Evolutionary conservation across 2,888 invertebrate species (phyloP).

Genomic region (Lottia scabra): DNA sequence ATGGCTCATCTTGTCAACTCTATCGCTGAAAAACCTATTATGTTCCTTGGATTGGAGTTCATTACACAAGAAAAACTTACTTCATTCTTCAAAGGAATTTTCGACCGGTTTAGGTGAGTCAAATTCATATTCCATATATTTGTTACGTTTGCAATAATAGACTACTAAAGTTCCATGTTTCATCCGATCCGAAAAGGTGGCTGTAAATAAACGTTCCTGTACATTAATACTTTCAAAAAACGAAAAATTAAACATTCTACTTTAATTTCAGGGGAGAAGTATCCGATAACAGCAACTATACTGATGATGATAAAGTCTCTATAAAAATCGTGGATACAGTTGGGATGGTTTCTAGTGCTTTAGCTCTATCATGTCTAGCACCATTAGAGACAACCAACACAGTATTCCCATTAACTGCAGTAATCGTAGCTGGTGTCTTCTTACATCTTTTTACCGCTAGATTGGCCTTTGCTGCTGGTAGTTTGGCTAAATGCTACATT

Average conservation of each 20-base stretch:
- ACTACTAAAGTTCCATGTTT: too few species aligned
- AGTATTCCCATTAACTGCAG: conserved; percentile 32
- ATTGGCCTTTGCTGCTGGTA: conserved; percentile 41
- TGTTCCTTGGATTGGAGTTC: conserved; percentile 43
- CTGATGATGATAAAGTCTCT: conserved; percentile 32
- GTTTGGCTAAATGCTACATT: conserved; percentile 40
- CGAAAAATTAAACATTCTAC: too few species aligned
- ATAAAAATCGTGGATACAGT: conserved; percentile 37
- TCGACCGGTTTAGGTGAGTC: conserved; percentile 23
- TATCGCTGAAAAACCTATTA: conserved; percentile 47
- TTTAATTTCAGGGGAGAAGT: conserved; percentile 9
- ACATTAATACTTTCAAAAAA: too few species aligned
- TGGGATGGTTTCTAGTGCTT: conserved; percentile 34
- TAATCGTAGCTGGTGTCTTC: conserved; percentile 41
- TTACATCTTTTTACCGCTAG: conserved; percentile 39
- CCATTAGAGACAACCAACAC: conserved; percentile 34
- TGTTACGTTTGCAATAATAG: too few species aligned
- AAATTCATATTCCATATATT: background rate
- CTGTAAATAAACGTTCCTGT: too few species aligned
- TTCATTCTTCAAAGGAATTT: conserved; percentile 20
- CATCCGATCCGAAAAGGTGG: too few species aligned
- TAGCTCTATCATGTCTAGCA: conserved; percentile 40
- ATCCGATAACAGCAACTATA: conserved; percentile 26
- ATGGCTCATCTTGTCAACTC: conserved; percentile 46
- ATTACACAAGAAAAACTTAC: conserved; percentile 32